Conservation (phyloP, 2,113 vertebrate genomes). For the Microcebus tavaratra region DNA sequence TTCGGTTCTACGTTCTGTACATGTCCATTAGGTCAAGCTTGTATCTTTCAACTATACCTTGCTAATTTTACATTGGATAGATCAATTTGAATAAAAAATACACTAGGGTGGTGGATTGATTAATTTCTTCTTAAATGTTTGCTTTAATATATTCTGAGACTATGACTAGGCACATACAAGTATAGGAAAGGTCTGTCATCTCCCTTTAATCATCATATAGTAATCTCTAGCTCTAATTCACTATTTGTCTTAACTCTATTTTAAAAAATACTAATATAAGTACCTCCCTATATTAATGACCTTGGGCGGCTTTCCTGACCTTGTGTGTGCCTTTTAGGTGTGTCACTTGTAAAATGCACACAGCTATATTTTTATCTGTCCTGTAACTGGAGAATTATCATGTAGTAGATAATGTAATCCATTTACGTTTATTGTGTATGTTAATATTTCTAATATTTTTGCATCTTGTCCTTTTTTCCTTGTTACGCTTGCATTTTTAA, state of each 20-base stretch:
- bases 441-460: no score
- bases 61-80: not conserved
- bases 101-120: not conserved
- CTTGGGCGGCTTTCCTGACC: not conserved
- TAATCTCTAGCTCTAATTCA: not conserved
- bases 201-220: not conserved
- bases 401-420: not conserved
- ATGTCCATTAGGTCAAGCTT: not conserved
- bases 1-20: not conserved
- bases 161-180: not conserved
- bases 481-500: not conserved
- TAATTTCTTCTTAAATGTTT: not conserved
- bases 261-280: not conserved
- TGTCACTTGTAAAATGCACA: not conserved
- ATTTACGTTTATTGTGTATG: not conserved
- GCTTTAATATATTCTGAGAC: not conserved
- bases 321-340: not conserved
- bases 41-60: not conserved
- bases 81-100: not conserved
- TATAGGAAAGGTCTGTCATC: not conserved
- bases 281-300: not conserved
- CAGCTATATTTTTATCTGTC: not conserved
- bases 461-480: not conserved
- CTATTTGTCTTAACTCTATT: not conserved
- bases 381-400: no score